Evolutionary conservation across 2,797 vertebrate species (phyloP), one percentile per base, ranked within the genome.

Genomic region (Antrozous pallidus): DNA sequence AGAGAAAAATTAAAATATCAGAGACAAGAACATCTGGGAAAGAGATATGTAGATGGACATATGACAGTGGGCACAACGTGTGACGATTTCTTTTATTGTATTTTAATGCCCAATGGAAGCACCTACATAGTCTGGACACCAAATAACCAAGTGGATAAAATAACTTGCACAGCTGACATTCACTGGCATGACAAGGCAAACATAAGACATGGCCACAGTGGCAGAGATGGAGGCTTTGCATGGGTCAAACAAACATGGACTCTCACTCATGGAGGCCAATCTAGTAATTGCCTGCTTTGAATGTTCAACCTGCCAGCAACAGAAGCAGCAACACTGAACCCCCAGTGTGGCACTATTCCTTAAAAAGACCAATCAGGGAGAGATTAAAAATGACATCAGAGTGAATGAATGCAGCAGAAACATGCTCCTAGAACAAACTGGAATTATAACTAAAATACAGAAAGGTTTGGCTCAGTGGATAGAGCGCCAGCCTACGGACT

Each of bases 1-100:
- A 42, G 51, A 51, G 74, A 88, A 89, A 96, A 81, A 93, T 49
- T 36, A 63, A 49, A 93, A 61, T 40, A 73, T 58, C 14, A 36
- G 33, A 81, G 33, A 86, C n/a, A 47, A 90, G 18, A 13, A 38
- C 13, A 42, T 69, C 18, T 78, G 36, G 31, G 33, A 20, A 80
- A 67, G 67, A 85, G 49, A 61, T 22, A 84, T 33, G 28, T 9
- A 80, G 42, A 38, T 36, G 33, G 67, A 56, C 24, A 47, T 56
- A 31, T 5, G 20, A 69, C 8, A 79, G 20, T 70, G 26, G 9
- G 36, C 1, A 73, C 4, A 74, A 75, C 14, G 38, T 71, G 40
- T 45, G 8, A 71, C 38, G 31, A 67, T 69, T 77, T 33, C n/a
- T 65, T n/a, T 49, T 49, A 49, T 58, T 6, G 8, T n/a, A 58